Evolutionary conservation across 92 coral and sea anemone species (phyloP).

Genomic region (Epizoanthus stellaris): DNA sequence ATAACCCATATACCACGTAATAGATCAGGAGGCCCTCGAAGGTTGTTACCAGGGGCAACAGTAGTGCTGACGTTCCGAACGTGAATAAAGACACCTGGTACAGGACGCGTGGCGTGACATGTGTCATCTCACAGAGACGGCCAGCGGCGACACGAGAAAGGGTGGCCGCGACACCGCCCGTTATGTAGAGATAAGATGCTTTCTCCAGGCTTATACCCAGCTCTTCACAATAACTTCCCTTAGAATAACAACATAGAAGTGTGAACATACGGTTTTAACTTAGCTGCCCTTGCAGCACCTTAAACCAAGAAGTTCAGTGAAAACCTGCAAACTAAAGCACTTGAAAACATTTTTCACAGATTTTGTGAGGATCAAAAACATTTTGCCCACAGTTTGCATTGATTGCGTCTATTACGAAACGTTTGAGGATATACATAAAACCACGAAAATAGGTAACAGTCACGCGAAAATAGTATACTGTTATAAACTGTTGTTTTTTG

Average conservation of each 20-base stretch:
- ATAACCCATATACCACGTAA: background rate
- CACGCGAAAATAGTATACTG: too few species aligned
- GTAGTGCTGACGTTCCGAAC: background rate
- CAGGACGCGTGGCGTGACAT: background rate
- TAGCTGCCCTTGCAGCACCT: background rate
- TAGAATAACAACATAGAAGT: background rate
- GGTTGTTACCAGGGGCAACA: conserved; percentile 14
- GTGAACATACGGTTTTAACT: background rate
- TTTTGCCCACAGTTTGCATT: too few species aligned
- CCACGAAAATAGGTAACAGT: too few species aligned
- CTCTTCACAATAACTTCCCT: background rate
- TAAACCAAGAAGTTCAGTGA: too few species aligned
- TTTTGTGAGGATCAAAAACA: too few species aligned
- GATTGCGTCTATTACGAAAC: too few species aligned
- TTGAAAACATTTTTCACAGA: too few species aligned
- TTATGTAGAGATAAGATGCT: background rate
- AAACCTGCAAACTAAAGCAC: too few species aligned
- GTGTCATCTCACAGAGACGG: background rate
- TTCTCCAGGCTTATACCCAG: background rate
- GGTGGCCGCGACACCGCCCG: background rate
- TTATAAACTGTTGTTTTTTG: too few species aligned
- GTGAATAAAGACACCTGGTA: background rate
- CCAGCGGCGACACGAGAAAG: background rate
- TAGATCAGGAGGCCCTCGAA: background rate
- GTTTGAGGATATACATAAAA: too few species aligned